A percentile compares a stretch with the other conserved stretches of the same genome.
Conservation (phyloP, 2,113 vertebrate genomes). For the Ammodytes dubius region DNA sequence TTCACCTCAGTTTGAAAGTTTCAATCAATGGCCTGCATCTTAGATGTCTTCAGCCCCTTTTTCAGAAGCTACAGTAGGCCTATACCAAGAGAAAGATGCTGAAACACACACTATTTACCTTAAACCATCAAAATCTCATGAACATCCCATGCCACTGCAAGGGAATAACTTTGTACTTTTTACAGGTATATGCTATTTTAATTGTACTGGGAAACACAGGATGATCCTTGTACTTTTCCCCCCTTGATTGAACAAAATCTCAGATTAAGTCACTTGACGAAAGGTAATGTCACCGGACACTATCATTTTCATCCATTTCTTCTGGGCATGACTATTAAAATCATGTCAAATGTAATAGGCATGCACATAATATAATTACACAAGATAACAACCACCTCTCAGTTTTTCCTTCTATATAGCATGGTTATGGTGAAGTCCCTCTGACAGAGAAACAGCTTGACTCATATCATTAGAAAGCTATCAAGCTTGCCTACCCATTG, state of each 20-base stretch:
- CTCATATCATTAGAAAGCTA: conserved; percentile 32
- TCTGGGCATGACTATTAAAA: background rate
- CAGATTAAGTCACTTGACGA: background rate
- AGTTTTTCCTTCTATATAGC: background rate
- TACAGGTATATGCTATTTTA: background rate
- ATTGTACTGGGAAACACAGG: background rate
- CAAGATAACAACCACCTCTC: conserved; percentile 4
- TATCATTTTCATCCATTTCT: background rate
- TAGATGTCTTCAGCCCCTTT: conserved; percentile 32
- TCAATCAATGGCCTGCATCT: conserved; percentile 30
- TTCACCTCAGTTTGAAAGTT: conserved; percentile 59
- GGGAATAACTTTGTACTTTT: background rate
- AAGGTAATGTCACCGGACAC: background rate
- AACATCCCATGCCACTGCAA: background rate
- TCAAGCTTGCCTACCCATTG: background rate
- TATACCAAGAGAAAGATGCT: background rate
- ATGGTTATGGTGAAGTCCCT: conserved; percentile 32
- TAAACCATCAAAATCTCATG: background rate
- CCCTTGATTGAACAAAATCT: background rate
- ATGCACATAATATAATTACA: background rate
- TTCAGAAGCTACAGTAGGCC: conserved; percentile 24
- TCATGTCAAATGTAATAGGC: background rate
- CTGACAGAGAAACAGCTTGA: conserved; percentile 33
- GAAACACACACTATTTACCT: conserved; percentile 8
- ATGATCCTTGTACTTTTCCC: background rate